phyloP scores from a whole-genome alignment of 2,113 vertebrate species.

The Oryzias melastigma region DNA sequence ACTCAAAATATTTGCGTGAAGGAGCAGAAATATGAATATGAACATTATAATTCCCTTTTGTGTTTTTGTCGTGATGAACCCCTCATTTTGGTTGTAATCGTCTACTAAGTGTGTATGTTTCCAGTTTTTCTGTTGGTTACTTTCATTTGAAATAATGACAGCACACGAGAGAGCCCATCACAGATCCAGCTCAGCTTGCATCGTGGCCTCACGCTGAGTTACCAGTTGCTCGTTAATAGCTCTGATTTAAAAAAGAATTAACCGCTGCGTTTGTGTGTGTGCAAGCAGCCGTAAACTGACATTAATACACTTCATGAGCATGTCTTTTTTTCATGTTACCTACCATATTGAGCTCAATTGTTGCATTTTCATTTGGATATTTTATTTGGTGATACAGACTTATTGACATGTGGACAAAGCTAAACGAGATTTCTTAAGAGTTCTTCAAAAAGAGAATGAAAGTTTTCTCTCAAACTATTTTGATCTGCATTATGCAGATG shows the following conservation, averaged over 20 bases:
- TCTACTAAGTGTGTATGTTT: too few species aligned
- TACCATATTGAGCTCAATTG: too few species aligned
- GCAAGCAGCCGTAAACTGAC: slow-evolving; percentile 24
- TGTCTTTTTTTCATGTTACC: too few species aligned
- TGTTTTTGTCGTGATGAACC: too few species aligned
- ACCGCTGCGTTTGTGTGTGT: slow-evolving; percentile 22
- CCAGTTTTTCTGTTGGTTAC: too few species aligned
- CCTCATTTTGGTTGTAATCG: too few species aligned
- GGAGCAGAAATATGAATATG: too few species aligned
- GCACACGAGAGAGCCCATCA: not conserved
- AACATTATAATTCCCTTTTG: too few species aligned
- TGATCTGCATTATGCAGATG: slow-evolving; percentile 1
- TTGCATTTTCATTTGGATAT: too few species aligned
- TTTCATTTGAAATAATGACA: too few species aligned
- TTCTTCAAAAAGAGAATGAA: not conserved
- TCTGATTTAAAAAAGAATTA: slow-evolving; percentile 42
- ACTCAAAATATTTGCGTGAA: too few species aligned
- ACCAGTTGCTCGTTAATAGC: slow-evolving; percentile 58
- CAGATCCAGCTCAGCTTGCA: slow-evolving; percentile 25
- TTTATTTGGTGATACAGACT: slow-evolving; percentile 10
- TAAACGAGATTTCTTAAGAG: not conserved
- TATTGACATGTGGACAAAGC: slow-evolving; percentile 12
- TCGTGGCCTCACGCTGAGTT: slow-evolving; percentile 25
- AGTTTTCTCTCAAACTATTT: slow-evolving; percentile 16
- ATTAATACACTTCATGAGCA: not conserved